Base-by-base conservation (phyloP, 2,888 invertebrate genomes). In the Auanema freiburgensis region DNA sequence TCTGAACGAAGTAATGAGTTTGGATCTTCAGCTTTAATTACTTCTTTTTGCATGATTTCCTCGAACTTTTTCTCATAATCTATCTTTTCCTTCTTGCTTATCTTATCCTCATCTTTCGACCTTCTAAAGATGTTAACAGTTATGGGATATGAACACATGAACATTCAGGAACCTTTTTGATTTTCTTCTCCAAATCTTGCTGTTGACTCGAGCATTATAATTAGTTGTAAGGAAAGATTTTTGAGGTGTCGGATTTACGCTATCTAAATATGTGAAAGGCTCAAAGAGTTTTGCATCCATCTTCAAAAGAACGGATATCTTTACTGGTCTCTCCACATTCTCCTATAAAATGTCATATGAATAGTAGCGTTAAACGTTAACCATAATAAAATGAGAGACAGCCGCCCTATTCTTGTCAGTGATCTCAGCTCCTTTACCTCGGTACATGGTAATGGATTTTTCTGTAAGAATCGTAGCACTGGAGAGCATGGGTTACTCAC, bases 171-270 rank as follows among this genome's bases (percentile, higher is more conserved):
- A 62, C 62, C 72, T 77, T 55, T 65, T 67, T 24, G 74, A 76
- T 42, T 77, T 33, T 55, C 70, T 63, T 55, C 66, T 78, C 80
- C 80, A 81, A 16, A 81, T 72, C 65, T 82, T 80, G 61, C 74
- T 74, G 63, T 80, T 76, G 44, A 77, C 79, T 55, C 81, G 46
- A 5, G 81, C 81, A 53, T 79, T 76, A 69, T 81, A 81, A 60
- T 82, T 81, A 6, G 78, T 74, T 0, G 81, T 82, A 4, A 81
- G 69, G 53, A 81, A 81, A 0, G 81, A 81, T 44, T 76, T 74
- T 43, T 72, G 65, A 1, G 81, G 81, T 12, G 81, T 81, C 21
- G 81, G 81, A 16, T 77, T 76, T 4, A 79, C 69, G 10, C 71
- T 57, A 33, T 74, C 74, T 55, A 81, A 60, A 55, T 82, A 81